Evolutionary conservation across 37 sponge, comb jelly and placozoan species (phyloP).

Genomic region (Trichoplax adhaerens): DNA sequence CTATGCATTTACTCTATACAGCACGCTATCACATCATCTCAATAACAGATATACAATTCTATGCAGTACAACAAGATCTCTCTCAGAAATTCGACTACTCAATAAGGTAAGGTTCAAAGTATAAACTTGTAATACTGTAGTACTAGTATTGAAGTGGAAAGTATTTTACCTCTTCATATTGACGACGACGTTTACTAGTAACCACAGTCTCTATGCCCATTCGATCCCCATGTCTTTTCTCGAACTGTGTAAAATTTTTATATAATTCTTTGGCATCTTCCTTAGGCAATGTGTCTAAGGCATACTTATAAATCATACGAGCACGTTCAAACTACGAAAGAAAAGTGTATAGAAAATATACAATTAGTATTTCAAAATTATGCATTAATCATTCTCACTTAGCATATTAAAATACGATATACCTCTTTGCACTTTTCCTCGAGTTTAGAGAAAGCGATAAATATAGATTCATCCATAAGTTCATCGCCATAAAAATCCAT

Average conservation of each 20-base stretch:
- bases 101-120: no score
- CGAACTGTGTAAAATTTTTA: constrained; percentile 83
- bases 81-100: no score
- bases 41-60: no score
- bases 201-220: constrained; percentile 87
- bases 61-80: no score
- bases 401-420: no score
- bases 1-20: no score
- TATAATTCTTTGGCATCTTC: constrained; percentile 70
- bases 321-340: constrained; percentile 17
- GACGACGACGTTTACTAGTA: constrained; percentile 73
- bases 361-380: no score
- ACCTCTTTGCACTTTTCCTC: constrained; percentile 88
- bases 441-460: constrained; percentile 70
- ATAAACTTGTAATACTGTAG: no score
- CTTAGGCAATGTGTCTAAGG: constrained; percentile 78
- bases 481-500: constrained; percentile 92
- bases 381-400: no score
- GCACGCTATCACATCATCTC: no score
- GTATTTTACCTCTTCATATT: constrained; percentile 51
- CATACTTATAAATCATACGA: constrained; percentile 85
- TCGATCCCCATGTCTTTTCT: constrained; percentile 87
- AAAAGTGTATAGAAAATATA: no score
- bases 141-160: no score
- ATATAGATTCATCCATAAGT: constrained; percentile 75